Evolutionary conservation across 2,797 vertebrate genomes (phyloP), one percentile per base, ranked within the genome.

Genomic region (Falco peregrinus): DNA sequence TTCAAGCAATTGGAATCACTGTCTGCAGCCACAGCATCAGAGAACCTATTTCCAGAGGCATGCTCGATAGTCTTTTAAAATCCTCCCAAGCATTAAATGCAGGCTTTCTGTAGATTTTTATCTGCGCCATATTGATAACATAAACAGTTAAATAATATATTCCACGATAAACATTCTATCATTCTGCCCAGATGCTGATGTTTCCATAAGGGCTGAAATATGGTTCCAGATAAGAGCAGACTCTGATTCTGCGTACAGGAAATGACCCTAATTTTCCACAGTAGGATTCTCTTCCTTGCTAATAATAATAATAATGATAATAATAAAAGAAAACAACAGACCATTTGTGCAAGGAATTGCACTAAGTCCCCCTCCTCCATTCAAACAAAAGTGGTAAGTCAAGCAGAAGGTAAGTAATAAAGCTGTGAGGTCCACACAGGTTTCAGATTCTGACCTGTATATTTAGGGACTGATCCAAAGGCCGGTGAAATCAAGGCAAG

Each of bases 391-490:
- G 59, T 53, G 39, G 28, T 18, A 84, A 87, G 54, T 89, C 64
- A 95, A 92, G 64, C 33, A 89, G 64, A 83, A 92, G 57, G 86
- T 37, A 93, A 87, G 83, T 50, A 89, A 64, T 45, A 85, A 85
- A 71, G 80, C 78, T 83, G 70, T 48, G 75, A 79, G 50, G 79
- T 74, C 53, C 48, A 41, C 28, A 76, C 7, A 94, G 54, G 28
- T 83, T 92, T 90, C 73, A 75, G 50, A 91, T 22, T 82, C 48
- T 93, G 90, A 94, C 80, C 56, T 78, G 64, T n/a, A 68, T 71
- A 77, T 85, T 95, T 67, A 91, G 43, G 54, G 74, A 87, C 17
- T 95, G 88, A 97, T 83, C 59, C 74, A 90, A 91, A 95, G 51
- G 68, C 50, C 47, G 76, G 35, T 26, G 75, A 94, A 84, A 89